Evolutionary conservation across 2,888 invertebrate species (phyloP).

Genomic region (Xylota sylvarum): DNA sequence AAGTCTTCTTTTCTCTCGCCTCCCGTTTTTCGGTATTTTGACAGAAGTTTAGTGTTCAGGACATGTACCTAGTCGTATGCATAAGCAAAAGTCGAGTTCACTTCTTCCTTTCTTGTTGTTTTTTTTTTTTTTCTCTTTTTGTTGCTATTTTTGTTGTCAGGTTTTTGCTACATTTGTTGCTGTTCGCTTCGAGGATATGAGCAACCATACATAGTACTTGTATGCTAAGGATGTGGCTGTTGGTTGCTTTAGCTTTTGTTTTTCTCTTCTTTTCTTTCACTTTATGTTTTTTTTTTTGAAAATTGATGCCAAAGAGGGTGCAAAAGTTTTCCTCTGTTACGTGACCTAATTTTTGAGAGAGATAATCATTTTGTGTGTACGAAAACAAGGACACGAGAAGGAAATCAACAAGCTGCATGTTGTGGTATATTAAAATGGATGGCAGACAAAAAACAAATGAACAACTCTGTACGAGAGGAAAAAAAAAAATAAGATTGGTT

Average conservation of each 20-base stretch:
- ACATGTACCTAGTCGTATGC: conserved; percentile 63
- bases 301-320: conserved; percentile 62
- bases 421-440: conserved; percentile 33
- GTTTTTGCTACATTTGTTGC: conserved; percentile 27
- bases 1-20: conserved; percentile 33
- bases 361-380: conserved; percentile 62
- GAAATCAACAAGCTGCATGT: conserved; percentile 71
- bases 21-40: conserved; percentile 58
- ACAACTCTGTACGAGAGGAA: conserved; percentile 8
- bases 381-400: conserved; percentile 58
- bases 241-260: conserved; percentile 26
- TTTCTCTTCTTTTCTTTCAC: conserved; percentile 26
- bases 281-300: conserved; percentile 38
- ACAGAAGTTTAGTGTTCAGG: conserved; percentile 67
- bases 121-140: conserved; percentile 8
- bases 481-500: conserved; percentile 11
- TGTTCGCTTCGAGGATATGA: conserved; percentile 41
- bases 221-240: conserved; percentile 41
- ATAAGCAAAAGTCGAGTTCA: conserved; percentile 63
- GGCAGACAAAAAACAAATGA: neutral
- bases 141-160: conserved; percentile 19
- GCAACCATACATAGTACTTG: conserved; percentile 46
- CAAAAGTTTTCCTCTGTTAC: conserved; percentile 64
- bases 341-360: conserved; percentile 68
- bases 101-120: conserved; percentile 19